A percentile compares a stretch with the other conserved stretches of the same genome.
These are phyloP conservation scores for Morpho achilles DNA, from an alignment of 2,888 invertebrate species.

Conservation along the genomic window DNA sequence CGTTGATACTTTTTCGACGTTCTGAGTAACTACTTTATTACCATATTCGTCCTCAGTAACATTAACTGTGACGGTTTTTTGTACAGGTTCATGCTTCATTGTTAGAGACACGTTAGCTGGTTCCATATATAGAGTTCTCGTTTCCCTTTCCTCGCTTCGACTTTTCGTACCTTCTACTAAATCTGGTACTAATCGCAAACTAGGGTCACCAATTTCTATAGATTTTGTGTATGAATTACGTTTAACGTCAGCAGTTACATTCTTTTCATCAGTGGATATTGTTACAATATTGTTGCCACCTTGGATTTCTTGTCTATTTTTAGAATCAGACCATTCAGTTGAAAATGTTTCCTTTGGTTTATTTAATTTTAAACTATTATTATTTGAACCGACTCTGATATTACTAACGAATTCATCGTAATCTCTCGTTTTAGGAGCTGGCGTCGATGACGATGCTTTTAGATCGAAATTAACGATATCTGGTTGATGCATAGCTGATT, in stretches of 20 bases:
- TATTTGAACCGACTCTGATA: constrained; percentile 69
- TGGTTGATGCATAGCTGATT: constrained; percentile 69
- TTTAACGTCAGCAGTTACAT: constrained; percentile 50
- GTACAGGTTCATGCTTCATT: constrained; percentile 71
- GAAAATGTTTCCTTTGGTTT: constrained; percentile 49
- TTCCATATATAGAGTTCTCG: constrained; percentile 66
- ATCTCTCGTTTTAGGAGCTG: constrained; percentile 49
- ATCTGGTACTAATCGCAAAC: constrained; percentile 60
- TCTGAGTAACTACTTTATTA: constrained; percentile 72
- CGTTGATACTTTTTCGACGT: constrained; percentile 65
- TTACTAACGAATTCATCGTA: constrained; percentile 73
- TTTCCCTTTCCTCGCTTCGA: constrained; percentile 55
- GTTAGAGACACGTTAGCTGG: constrained; percentile 65
- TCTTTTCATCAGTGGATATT: constrained; percentile 62
- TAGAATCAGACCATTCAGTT: constrained; percentile 57
- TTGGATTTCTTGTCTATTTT: constrained; percentile 38
- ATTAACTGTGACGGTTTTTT: constrained; percentile 73
- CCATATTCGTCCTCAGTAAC: constrained; percentile 72
- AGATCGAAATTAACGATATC: constrained; percentile 73
- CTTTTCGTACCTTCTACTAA: constrained; percentile 65
- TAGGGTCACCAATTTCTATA: constrained; percentile 69
- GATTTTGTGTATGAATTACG: constrained; percentile 69
- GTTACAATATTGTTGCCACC: constrained; percentile 68
- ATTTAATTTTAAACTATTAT: constrained; percentile 60
- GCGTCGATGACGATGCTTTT: constrained; percentile 40